Conservation (phyloP, 2,888 invertebrate species). For the Chymomyza caudatula region DNA sequence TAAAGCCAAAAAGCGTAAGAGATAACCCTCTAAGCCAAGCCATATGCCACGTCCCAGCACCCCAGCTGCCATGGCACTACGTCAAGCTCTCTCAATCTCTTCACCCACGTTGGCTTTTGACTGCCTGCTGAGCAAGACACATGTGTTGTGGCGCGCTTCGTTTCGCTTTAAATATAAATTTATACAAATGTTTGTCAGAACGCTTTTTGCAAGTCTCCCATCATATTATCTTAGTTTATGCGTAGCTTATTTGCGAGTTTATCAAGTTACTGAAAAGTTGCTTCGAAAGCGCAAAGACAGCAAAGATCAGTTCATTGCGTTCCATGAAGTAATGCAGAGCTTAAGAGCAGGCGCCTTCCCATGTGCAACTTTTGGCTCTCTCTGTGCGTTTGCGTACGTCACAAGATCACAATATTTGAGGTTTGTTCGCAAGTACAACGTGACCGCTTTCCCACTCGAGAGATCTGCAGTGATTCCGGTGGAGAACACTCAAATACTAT, state of each 20-base stretch:
- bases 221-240: background rate
- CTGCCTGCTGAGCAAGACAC: slow-evolving; percentile 30
- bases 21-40: background rate
- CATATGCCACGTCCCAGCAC: background rate
- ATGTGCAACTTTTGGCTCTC: too few species aligned
- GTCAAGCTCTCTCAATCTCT: background rate
- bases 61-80: background rate
- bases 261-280: background rate
- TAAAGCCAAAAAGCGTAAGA: slow-evolving; percentile 15
- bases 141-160: slow-evolving; percentile 20
- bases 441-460: too few species aligned
- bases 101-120: background rate
- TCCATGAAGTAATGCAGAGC: too few species aligned
- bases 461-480: too few species aligned
- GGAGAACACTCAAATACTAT: too few species aligned
- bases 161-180: slow-evolving; percentile 43
- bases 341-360: too few species aligned
- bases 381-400: too few species aligned
- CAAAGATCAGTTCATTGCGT: too few species aligned
- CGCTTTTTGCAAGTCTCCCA: background rate
- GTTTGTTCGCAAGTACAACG: too few species aligned
- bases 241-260: background rate
- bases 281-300: too few species aligned
- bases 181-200: slow-evolving; percentile 39
- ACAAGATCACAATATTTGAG: too few species aligned